Evolutionary conservation across 2,113 vertebrate genomes (phyloP).

Genomic region (Lichenostomus cassidix): DNA sequence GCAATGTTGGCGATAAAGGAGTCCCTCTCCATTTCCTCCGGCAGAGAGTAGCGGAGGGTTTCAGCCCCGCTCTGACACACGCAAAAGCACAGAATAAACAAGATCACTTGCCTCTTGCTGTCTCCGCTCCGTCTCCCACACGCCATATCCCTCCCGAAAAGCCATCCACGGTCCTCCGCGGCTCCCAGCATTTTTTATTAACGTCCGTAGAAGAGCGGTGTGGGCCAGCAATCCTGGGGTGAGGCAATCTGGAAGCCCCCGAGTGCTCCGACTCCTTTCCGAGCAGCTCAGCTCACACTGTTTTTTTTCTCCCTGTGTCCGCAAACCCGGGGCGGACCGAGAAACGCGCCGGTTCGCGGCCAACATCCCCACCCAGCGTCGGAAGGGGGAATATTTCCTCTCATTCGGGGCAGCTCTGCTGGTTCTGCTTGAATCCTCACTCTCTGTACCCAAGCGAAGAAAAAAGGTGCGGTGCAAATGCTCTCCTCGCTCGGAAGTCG

Average conservation of each 20-base stretch:
- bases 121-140: not conserved
- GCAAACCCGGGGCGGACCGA: not conserved
- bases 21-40: slow-evolving; percentile 78
- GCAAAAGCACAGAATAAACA: slow-evolving; percentile 70
- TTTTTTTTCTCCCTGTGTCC: not conserved
- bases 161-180: not conserved
- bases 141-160: not conserved
- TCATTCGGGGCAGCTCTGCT: not conserved
- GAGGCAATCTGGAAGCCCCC: not conserved
- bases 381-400: not conserved
- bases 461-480: rapidly evolving
- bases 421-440: rapidly evolving
- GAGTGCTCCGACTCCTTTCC: not conserved
- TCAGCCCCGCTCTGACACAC: slow-evolving; percentile 2
- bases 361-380: slow-evolving; percentile 47
- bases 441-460: not conserved
- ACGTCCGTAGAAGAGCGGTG: rapidly evolving
- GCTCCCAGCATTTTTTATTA: not conserved
- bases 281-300: not conserved
- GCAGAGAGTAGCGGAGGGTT: slow-evolving; percentile 77
- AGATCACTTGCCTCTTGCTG: slow-evolving; percentile 60
- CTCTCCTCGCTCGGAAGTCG: not conserved
- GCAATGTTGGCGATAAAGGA: slow-evolving; percentile 76
- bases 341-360: not conserved
- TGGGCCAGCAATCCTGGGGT: not conserved